These are phyloP conservation scores for Oceanodroma leucorhoa DNA, from an alignment of 2,797 vertebrate genomes.

Conservation along the genomic window DNA sequence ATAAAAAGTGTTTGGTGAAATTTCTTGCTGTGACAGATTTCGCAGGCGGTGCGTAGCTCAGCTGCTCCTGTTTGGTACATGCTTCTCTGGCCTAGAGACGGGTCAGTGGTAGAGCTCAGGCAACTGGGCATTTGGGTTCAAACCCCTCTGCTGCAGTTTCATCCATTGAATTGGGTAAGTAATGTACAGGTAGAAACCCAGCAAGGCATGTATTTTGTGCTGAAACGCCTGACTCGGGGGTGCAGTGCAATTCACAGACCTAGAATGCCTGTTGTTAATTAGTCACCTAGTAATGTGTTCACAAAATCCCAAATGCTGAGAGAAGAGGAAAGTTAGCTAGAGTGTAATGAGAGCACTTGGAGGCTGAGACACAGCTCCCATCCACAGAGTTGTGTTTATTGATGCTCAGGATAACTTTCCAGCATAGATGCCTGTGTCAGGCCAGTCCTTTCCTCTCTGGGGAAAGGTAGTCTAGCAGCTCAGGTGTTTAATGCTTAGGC, in stretches of 20 bases:
- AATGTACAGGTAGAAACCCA: accelerated
- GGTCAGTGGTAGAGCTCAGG: not conserved
- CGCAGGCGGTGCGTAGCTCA: not conserved
- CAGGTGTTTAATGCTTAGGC: not conserved
- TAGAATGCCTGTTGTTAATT: not conserved
- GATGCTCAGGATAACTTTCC: not conserved
- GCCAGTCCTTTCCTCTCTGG: not conserved
- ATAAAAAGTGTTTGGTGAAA: not conserved
- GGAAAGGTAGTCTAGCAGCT: not conserved
- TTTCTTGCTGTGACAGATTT: not conserved
- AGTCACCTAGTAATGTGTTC: not conserved
- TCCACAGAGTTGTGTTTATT: not conserved
- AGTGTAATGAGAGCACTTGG: not conserved
- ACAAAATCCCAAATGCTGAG: not conserved
- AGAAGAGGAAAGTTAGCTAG: not conserved
- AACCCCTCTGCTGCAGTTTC: not conserved
- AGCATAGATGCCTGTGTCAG: not conserved
- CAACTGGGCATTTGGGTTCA: not conserved
- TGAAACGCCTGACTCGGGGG: not conserved
- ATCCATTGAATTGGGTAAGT: accelerated
- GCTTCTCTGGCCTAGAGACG: not conserved
- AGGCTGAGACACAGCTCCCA: not conserved
- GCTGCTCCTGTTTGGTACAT: not conserved
- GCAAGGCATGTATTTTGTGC: not conserved
- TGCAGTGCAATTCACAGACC: not conserved